Evolutionary conservation across 2,888 invertebrate genomes (phyloP).

Genomic region (Stenolophus ochropezus): DNA sequence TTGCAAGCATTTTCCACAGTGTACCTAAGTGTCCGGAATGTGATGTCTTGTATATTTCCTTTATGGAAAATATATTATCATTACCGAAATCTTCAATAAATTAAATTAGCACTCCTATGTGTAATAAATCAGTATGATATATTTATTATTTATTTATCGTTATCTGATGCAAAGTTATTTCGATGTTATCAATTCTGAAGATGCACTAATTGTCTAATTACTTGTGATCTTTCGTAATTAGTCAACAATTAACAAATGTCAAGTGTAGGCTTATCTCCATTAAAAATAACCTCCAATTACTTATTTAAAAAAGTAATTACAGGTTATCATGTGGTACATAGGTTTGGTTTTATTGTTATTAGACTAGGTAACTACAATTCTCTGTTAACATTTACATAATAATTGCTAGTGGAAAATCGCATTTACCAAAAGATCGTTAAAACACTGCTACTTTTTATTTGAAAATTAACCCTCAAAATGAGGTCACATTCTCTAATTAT

Average conservation of each 20-base stretch:
- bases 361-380: background rate
- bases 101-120: too few relatives aligned
- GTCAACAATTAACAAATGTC: background rate
- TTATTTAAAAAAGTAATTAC: slow-evolving; percentile 5
- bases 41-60: too few relatives aligned
- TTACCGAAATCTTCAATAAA: too few relatives aligned
- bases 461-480: background rate
- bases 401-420: background rate
- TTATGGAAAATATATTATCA: too few relatives aligned
- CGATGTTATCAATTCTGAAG: slow-evolving; percentile 1
- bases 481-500: background rate
- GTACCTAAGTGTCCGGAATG: too few relatives aligned
- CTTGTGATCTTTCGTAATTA: background rate
- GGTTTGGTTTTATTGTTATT: slow-evolving; percentile 26
- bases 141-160: too few relatives aligned
- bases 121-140: background rate
- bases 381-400: slow-evolving; percentile 15
- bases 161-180: too few relatives aligned
- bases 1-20: too few relatives aligned
- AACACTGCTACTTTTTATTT: background rate
- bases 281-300: background rate
- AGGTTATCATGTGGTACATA: background rate
- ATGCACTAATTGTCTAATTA: background rate
- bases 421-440: background rate
- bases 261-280: background rate